These are phyloP conservation scores for Triplophysa bombifrons DNA, from an alignment of 2,797 vertebrate genomes.

Conservation along the genomic window DNA sequence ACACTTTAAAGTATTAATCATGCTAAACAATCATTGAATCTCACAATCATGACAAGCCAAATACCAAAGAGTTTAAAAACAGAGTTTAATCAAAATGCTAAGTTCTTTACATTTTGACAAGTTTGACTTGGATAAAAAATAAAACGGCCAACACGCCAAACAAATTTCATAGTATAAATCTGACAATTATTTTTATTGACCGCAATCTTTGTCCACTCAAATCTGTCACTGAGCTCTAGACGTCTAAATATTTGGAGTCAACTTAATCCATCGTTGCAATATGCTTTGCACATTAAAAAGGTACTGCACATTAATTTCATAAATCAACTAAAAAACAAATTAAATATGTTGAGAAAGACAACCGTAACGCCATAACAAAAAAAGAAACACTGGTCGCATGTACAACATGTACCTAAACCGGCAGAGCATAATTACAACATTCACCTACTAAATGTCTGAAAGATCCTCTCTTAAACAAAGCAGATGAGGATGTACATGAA, in stretches of 20 bases:
- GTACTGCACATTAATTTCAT: conserved; percentile 72
- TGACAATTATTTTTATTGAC: conserved; percentile 47
- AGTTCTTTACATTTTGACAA: conserved; percentile 46
- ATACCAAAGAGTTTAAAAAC: conserved; percentile 34
- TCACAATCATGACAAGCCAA: background rate
- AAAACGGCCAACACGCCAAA: conserved; percentile 26
- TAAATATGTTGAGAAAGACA: conserved; percentile 62
- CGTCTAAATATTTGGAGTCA: conserved; percentile 59
- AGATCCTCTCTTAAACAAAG: conserved; percentile 62
- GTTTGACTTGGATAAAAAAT: conserved; percentile 10
- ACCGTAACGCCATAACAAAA: conserved; percentile 64
- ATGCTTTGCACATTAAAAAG: conserved; percentile 78
- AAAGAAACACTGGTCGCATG: conserved; percentile 74
- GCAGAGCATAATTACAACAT: conserved; percentile 59
- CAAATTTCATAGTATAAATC: conserved; percentile 11
- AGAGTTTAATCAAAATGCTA: conserved; percentile 41
- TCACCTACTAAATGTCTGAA: conserved; percentile 68
- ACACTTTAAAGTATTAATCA: too few species aligned
- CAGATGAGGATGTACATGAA: conserved; percentile 59
- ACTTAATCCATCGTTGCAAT: conserved; percentile 73
- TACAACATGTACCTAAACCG: conserved; percentile 75
- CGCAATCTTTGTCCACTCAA: background rate
- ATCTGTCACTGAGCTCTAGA: conserved; percentile 55
- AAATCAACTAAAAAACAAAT: conserved; percentile 71
- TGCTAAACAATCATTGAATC: background rate